Conservation (phyloP, 2,888 invertebrate genomes). For the Cylindroiulus punctatus region DNA sequence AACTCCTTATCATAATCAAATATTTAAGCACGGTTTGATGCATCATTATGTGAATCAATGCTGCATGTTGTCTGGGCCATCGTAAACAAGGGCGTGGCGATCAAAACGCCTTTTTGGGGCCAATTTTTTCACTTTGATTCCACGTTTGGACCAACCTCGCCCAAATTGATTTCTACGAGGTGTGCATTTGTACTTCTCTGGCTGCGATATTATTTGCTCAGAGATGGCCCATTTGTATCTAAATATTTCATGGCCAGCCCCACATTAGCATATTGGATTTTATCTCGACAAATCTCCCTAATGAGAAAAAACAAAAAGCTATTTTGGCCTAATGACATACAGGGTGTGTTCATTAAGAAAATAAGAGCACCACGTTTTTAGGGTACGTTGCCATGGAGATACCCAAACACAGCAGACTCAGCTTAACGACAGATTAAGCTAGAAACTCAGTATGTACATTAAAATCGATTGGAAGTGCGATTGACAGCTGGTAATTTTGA, state of each 20-base stretch:
- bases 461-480: background rate
- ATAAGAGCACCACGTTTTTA: no score
- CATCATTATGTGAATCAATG: background rate
- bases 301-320: background rate
- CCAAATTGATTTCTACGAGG: slow-evolving; percentile 18
- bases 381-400: background rate
- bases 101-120: background rate
- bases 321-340: background rate
- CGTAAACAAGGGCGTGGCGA: background rate
- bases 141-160: background rate
- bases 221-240: background rate
- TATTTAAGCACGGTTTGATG: background rate
- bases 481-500: background rate
- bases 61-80: no score
- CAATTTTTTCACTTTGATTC: background rate
- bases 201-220: background rate
- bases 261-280: slow-evolving; percentile 1
- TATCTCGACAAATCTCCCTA: background rate
- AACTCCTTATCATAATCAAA: background rate
- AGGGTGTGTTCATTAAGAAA: background rate
- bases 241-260: background rate
- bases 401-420: no score
- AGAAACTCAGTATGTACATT: background rate
- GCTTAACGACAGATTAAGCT: no score
- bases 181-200: background rate